A percentile compares a stretch with the other conserved stretches of the same genome.
phyloP scores from a whole-genome alignment of 1,140 invertebrate genomes.

The Leucophenga varia region DNA sequence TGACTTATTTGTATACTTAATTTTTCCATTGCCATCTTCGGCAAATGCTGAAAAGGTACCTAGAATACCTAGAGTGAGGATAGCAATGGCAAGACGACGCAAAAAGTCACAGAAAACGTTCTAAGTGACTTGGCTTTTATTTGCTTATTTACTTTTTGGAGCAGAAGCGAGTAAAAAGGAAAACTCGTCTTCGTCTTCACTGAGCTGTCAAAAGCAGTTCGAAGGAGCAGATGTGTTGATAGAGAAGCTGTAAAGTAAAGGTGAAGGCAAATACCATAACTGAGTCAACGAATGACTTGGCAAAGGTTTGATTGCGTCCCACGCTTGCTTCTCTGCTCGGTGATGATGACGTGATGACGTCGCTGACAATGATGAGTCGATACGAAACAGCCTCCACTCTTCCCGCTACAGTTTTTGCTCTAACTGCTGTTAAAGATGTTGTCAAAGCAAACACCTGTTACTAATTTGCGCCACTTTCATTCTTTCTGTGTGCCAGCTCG shows the following conservation, averaged over 20 bases:
- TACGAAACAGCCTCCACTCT: background rate
- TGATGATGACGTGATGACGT: constrained; percentile 9
- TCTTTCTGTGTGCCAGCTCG: background rate
- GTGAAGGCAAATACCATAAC: constrained; percentile 1
- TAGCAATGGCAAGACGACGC: no score
- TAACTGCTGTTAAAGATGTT: constrained; percentile 1
- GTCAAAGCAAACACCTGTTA: constrained; percentile 18
- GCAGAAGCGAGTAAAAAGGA: no score
- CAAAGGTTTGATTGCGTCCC: no score
- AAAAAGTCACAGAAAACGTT: background rate
- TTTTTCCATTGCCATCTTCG: constrained; percentile 1
- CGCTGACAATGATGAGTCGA: constrained; percentile 1
- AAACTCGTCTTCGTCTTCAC: no score
- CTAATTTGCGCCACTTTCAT: constrained; percentile 5
- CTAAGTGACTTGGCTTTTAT: constrained; percentile 15
- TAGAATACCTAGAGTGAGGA: no score
- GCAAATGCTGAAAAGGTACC: no score
- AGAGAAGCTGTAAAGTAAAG: no score
- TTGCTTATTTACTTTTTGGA: constrained; percentile 11
- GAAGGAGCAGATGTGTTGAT: no score
- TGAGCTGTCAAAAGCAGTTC: no score
- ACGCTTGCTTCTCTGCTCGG: no score
- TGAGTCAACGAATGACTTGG: no score
- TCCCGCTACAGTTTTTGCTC: no score
- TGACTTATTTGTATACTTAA: constrained; percentile 10